These are phyloP conservation scores for Reticulitermes speratus DNA, from an alignment of 1,140 invertebrate genomes.

Conservation along the genomic window DNA sequence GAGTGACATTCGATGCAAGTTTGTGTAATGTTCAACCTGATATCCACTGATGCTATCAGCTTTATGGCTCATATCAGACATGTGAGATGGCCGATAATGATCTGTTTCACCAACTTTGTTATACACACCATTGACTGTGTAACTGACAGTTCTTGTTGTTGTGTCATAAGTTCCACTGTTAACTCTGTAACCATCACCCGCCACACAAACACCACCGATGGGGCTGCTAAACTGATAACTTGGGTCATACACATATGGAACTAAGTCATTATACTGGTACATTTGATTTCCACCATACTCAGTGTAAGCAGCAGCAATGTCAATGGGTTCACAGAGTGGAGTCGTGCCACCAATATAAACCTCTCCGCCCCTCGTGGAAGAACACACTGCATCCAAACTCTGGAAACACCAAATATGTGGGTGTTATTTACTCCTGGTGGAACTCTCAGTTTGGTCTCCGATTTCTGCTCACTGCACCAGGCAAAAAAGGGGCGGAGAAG, in stretches of 20 bases:
- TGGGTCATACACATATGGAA: background rate
- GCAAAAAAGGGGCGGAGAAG: background rate
- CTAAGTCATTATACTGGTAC: background rate
- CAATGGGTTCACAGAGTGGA: background rate
- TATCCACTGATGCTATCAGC: background rate
- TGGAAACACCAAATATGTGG: conserved; percentile 18
- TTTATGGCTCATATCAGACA: background rate
- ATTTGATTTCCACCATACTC: background rate
- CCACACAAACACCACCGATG: background rate
- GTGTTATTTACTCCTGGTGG: conserved; percentile 4
- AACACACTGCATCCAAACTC: conserved; percentile 10
- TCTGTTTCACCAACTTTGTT: conserved; percentile 7
- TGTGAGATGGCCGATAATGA: background rate
- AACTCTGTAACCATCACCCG: background rate
- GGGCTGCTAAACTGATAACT: background rate
- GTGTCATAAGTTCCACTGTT: conserved; percentile 4
- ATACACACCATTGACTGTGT: background rate
- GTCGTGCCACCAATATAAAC: conserved; percentile 14
- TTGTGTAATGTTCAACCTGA: background rate
- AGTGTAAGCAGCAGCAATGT: conserved; percentile 14
- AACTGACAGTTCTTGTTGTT: background rate
- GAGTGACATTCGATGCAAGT: background rate
- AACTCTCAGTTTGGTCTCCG: background rate
- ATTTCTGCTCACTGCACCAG: background rate
- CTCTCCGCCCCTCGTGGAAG: conserved; percentile 14